These are phyloP conservation scores for Agrotis segetum DNA, from an alignment of 2,888 invertebrate species.

Conservation along the genomic window DNA sequence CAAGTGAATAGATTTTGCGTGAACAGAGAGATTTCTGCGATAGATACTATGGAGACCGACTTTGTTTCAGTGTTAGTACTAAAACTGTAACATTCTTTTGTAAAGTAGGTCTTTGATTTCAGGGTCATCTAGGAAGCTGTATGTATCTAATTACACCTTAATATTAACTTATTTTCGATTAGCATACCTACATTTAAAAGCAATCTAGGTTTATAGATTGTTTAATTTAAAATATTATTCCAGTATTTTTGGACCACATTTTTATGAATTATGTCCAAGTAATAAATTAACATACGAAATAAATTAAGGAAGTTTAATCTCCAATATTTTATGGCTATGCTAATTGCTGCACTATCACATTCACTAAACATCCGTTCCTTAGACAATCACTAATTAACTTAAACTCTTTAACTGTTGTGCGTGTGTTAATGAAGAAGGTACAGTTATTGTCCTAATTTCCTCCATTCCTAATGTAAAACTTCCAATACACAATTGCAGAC, in stretches of 20 bases:
- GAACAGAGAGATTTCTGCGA: slow-evolving; percentile 36
- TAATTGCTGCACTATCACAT: slow-evolving; percentile 38
- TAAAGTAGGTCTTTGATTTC: slow-evolving; percentile 9
- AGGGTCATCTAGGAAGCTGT: neutral
- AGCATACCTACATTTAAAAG: neutral
- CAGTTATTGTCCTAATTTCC: slow-evolving; percentile 54
- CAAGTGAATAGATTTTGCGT: slow-evolving; percentile 54
- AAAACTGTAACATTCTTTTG: slow-evolving; percentile 7
- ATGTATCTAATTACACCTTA: neutral
- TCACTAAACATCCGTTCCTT: slow-evolving; percentile 33
- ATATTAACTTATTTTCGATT: neutral
- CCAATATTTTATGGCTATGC: slow-evolving; percentile 33
- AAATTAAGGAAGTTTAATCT: slow-evolving; percentile 6
- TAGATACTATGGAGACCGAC: slow-evolving; percentile 14
- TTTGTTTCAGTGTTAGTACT: slow-evolving; percentile 18
- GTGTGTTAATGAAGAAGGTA: slow-evolving; percentile 40
- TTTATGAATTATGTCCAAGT: slow-evolving; percentile 3
- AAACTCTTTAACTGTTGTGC: slow-evolving; percentile 30
- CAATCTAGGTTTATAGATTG: slow-evolving; percentile 26
- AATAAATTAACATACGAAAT: slow-evolving; percentile 27
- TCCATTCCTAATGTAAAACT: slow-evolving; percentile 1
- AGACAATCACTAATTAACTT: slow-evolving; percentile 48
- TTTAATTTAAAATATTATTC: slow-evolving; percentile 23
- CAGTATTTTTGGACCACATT: neutral
- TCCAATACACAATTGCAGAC: neutral